Evolutionary conservation across 2,888 invertebrate species (phyloP), one percentile per base, ranked within the genome.

Genomic region (Barypeithes pellucidus): DNA sequence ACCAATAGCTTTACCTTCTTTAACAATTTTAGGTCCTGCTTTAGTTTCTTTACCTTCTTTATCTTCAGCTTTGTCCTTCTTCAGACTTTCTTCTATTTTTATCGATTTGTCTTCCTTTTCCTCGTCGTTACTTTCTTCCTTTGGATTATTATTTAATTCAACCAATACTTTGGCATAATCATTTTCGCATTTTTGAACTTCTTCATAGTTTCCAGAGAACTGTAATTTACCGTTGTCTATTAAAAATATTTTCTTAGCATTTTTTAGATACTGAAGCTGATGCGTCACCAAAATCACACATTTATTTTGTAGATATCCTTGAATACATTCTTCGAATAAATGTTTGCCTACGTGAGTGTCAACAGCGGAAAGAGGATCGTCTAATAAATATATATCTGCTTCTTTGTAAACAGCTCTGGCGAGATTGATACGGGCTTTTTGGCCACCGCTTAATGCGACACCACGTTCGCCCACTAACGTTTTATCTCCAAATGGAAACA

Each of bases 341-440:
- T 95, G 94, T 0, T 93, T 90, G 0, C 95, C 95, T 0, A 97
- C 96, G 83, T 94, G 93, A 0, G 95, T 90, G 86, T 97, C 97
- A 5, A 97, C 96, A 0, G 96, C 96, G 76, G 95, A 93, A 29
- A 97, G 87, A 0, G 96, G 96, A 87, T 97, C 96, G 84, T 97
- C 96, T 62, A 97, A 86, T 11, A 97, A 86, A 82, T 95, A 96
- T 75, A 96, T 92, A 76, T 95, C 94, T 0, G 94, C 92, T 67
- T 95, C 91, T 60, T 92, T 91, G 85, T 96, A 96, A 1, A 96
- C 90, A 0, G 95, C 93, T 77, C 96, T 90, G 0, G 95, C 95
- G 45, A 97, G 88, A 65, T 94, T 95, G 65, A 97, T 93, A 76
- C 97, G 90, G 0, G 96, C 96, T 77, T 94, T 92, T 84, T 96